phyloP scores from a whole-genome alignment of 2,888 invertebrate genomes.

The Eremobia ochroleuca region DNA sequence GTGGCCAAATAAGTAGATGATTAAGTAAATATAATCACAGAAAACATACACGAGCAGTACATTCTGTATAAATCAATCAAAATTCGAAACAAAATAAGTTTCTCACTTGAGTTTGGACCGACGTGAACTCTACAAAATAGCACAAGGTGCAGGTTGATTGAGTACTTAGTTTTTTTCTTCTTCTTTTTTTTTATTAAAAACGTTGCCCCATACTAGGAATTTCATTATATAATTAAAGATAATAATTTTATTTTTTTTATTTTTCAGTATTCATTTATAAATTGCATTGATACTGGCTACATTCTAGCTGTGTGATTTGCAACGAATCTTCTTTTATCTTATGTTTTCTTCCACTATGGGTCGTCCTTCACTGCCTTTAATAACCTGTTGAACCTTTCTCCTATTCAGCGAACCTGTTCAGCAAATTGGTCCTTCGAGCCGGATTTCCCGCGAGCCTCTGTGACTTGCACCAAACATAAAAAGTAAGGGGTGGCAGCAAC shows the following conservation, averaged over 20 bases:
- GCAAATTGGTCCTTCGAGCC: neutral
- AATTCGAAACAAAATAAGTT: neutral
- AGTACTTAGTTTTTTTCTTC: neutral
- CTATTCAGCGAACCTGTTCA: neutral
- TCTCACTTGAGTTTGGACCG: neutral
- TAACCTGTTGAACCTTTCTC: neutral
- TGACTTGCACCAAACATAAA: constrained; percentile 70
- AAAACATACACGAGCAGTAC: no score
- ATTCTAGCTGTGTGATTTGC: neutral
- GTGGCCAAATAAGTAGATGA: neutral
- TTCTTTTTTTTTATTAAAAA: no score
- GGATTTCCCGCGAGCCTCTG: constrained; percentile 26
- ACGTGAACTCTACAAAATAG: neutral
- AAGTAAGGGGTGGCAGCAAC: constrained; percentile 81
- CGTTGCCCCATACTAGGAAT: no score
- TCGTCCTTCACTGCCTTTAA: neutral
- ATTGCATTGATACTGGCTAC: neutral
- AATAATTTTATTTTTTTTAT: no score
- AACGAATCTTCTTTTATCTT: neutral
- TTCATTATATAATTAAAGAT: no score
- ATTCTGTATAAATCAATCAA: neutral
- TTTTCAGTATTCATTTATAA: no score
- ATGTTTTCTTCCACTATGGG: neutral
- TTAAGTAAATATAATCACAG: no score
- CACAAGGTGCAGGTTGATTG: neutral